Conservation (phyloP, 2,113 vertebrate genomes). For the Mormoops blainvillei region DNA sequence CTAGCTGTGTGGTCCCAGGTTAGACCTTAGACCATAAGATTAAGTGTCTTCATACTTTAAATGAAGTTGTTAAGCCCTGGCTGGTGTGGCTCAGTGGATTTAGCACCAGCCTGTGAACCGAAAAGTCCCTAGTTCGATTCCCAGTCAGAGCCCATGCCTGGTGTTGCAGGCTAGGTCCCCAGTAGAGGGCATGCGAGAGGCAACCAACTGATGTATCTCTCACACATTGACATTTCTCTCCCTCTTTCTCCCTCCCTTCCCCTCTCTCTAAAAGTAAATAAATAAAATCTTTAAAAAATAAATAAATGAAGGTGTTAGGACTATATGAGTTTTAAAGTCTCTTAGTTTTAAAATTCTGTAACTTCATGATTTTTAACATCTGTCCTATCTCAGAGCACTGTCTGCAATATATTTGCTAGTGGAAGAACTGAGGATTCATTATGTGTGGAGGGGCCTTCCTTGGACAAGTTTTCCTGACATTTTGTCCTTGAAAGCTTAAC, state of each 20-base stretch:
- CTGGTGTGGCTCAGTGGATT: no score
- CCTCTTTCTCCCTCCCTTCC: no score
- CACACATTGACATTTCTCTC: no score
- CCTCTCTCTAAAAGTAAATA: no score
- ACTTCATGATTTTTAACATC: conserved; percentile 20
- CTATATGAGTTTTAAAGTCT: neutral
- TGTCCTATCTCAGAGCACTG: neutral
- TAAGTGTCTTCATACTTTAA: conserved; percentile 37
- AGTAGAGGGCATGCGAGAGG: no score
- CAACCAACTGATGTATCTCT: no score
- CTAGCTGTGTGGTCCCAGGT: neutral
- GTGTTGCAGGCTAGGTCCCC: no score
- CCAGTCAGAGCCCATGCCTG: no score
- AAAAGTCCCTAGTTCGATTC: no score
- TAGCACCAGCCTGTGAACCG: no score
- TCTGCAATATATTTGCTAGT: neutral
- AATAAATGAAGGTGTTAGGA: no score
- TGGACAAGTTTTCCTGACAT: neutral
- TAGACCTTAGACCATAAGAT: neutral
- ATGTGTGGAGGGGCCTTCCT: neutral
- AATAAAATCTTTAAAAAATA: no score
- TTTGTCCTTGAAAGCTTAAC: neutral
- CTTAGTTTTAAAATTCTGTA: conserved; percentile 1
- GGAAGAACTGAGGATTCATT: neutral
- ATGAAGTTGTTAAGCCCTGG: neutral